Conservation (phyloP, 2,797 vertebrate genomes). For the Sylvia borin region DNA sequence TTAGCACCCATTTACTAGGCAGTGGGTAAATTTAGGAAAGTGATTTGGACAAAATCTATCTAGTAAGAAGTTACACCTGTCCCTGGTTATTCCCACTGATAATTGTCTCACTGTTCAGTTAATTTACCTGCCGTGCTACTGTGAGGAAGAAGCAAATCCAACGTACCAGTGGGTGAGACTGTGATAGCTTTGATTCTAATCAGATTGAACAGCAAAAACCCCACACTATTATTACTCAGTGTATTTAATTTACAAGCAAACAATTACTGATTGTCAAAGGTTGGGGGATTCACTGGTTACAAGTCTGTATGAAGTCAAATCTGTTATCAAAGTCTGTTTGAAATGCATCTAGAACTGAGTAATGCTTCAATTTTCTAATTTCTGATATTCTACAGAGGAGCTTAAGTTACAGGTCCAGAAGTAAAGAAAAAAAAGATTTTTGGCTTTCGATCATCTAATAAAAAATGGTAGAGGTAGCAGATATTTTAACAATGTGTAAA, state of each 20-base stretch:
- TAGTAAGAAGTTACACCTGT: background rate
- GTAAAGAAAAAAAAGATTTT: background rate
- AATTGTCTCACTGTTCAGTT: background rate
- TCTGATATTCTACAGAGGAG: background rate
- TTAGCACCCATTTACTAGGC: background rate
- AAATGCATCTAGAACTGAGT: background rate
- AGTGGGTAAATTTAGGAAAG: background rate
- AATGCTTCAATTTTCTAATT: background rate
- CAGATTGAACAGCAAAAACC: background rate
- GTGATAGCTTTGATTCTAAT: background rate
- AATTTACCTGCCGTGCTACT: background rate
- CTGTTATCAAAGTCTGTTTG: background rate
- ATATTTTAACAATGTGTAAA: background rate
- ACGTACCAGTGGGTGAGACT: background rate
- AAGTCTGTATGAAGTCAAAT: no score
- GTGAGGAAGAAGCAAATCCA: background rate
- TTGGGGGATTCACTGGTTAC: background rate
- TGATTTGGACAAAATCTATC: background rate
- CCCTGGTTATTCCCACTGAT: background rate
- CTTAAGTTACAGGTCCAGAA: background rate
- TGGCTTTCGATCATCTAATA: background rate
- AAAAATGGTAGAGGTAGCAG: background rate
- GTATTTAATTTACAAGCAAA: background rate
- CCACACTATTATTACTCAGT: background rate
- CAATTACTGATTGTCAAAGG: background rate